These are phyloP conservation scores for Istiophorus platypterus DNA, from an alignment of 2,113 vertebrate species.

Conservation along the genomic window DNA sequence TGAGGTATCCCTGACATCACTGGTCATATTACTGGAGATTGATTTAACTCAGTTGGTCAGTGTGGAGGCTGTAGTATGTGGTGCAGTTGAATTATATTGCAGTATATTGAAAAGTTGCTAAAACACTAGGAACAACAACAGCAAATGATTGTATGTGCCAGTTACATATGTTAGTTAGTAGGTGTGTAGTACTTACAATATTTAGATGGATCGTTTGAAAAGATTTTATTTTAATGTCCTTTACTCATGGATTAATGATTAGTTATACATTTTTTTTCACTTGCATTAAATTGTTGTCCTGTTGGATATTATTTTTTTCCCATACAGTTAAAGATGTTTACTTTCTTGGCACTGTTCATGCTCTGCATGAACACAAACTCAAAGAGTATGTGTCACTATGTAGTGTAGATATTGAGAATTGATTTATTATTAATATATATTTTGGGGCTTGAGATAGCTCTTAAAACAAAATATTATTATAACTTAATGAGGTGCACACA, in stretches of 20 bases:
- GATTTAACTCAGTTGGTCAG: neutral
- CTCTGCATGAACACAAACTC: too few species aligned
- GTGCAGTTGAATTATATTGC: neutral
- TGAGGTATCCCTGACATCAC: neutral
- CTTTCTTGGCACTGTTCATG: too few species aligned
- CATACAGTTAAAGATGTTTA: too few species aligned
- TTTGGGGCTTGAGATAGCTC: neutral
- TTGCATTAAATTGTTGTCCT: too few species aligned
- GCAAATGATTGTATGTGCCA: neutral
- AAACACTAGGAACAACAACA: neutral
- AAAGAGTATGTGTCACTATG: too few species aligned
- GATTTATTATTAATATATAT: neutral
- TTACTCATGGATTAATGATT: neutral
- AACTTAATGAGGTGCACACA: neutral
- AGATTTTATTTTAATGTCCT: neutral
- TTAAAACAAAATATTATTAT: neutral
- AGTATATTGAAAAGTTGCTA: neutral
- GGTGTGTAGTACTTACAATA: neutral
- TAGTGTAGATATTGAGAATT: too few species aligned
- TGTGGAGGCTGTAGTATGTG: neutral
- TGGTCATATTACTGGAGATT: neutral
- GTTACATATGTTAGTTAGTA: neutral
- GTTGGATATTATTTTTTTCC: too few species aligned
- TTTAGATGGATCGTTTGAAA: neutral
- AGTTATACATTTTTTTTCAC: neutral